A percentile compares a stretch with the other conserved stretches of the same genome.
These are phyloP conservation scores for Premnoplex brunnescens DNA, from an alignment of 2,797 vertebrate species.

Conservation along the genomic window DNA sequence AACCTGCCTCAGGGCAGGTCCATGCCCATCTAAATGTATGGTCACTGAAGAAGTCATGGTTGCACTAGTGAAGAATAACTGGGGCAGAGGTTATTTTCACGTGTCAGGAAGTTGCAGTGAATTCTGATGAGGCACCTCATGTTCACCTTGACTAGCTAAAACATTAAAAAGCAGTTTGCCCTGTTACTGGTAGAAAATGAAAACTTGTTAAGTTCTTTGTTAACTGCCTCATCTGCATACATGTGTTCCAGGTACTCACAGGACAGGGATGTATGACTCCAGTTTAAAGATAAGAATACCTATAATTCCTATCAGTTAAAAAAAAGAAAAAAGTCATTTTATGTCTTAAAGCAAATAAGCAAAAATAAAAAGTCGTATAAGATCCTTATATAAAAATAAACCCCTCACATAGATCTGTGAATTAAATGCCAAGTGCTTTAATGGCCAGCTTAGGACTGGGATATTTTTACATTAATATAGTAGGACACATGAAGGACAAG, in stretches of 20 bases:
- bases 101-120: slow-evolving; percentile 30
- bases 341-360: neutral
- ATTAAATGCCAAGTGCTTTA: neutral
- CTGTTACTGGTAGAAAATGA: neutral
- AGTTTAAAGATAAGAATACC: neutral
- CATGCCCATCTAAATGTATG: neutral
- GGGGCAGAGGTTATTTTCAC: slow-evolving; percentile 24
- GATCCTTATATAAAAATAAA: neutral
- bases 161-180: neutral
- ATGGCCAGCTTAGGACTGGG: neutral
- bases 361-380: neutral
- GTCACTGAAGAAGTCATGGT: neutral
- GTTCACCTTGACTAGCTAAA: neutral
- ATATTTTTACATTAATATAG: neutral
- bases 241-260: neutral
- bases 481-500: neutral
- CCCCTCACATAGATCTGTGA: neutral
- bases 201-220: neutral
- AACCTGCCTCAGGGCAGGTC: neutral
- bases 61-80: neutral
- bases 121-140: slow-evolving; percentile 14
- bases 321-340: neutral
- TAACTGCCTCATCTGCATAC: neutral
- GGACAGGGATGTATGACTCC: neutral
- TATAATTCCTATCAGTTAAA: neutral